A percentile compares a stretch with the other conserved stretches of the same genome.
Evolutionary conservation across 2,797 vertebrate species (phyloP).

Genomic region (Pangasius macronema): DNA sequence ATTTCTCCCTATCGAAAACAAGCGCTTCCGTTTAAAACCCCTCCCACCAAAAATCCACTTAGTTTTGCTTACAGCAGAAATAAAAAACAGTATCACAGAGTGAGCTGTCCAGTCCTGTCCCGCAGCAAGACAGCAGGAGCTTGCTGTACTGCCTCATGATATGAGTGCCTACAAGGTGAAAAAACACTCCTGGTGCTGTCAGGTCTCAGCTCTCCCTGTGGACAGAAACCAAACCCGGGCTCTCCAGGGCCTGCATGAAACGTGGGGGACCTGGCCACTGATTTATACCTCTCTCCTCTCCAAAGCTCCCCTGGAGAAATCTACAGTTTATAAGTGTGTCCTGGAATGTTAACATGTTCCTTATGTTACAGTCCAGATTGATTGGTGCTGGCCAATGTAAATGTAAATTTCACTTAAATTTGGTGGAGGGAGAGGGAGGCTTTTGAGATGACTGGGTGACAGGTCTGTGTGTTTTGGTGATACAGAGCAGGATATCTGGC

Average conservation of each 20-base stretch:
- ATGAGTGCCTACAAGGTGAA: conserved; percentile 33
- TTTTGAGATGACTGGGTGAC: not conserved
- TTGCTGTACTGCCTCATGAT: conserved; percentile 12
- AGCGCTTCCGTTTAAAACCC: not conserved
- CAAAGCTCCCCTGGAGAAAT: conserved; percentile 40
- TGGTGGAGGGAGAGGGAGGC: not conserved
- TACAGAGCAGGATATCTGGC: not conserved
- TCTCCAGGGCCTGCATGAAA: conserved; percentile 36
- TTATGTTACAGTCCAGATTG: conserved; percentile 44
- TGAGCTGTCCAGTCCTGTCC: not conserved
- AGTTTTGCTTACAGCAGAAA: conserved; percentile 32
- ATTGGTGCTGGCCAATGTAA: conserved; percentile 40
- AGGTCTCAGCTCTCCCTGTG: conserved; percentile 27
- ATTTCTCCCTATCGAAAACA: conserved; percentile 1
- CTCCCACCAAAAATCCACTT: not conserved
- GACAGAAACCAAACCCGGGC: conserved; percentile 51
- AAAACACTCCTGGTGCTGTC: conserved; percentile 30
- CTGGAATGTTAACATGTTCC: conserved; percentile 44
- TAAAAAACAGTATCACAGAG: conserved; percentile 17
- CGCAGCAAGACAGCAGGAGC: not conserved
- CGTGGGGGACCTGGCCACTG: conserved; percentile 10
- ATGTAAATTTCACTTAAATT: conserved; percentile 37
- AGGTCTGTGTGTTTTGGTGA: not conserved
- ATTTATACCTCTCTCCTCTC: conserved; percentile 43
- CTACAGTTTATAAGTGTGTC: conserved; percentile 37